These are phyloP conservation scores for Strix uralensis DNA, from an alignment of 2,113 vertebrate species.

Conservation along the genomic window DNA sequence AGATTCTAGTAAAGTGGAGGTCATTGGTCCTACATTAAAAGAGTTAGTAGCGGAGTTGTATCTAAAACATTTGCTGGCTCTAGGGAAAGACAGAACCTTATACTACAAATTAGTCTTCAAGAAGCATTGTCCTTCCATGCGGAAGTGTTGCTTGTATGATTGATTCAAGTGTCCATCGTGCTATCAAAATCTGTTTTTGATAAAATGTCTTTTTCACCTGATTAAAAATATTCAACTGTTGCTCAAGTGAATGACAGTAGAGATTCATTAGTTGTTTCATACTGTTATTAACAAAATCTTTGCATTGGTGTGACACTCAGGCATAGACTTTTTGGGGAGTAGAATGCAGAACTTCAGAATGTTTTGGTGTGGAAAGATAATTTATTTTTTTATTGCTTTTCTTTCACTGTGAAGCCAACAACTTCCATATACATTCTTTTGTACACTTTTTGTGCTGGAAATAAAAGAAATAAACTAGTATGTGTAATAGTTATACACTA, in stretches of 20 bases:
- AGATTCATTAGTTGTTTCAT: not conserved
- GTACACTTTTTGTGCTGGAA: not conserved
- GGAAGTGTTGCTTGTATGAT: not conserved
- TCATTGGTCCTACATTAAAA: not conserved
- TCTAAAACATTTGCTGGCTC: not conserved
- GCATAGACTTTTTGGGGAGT: not conserved
- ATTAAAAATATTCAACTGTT: not conserved
- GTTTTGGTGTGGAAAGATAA: not conserved
- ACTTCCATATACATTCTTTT: fast-evolving
- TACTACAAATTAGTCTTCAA: not conserved
- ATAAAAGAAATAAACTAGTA: not conserved
- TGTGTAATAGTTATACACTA: not conserved
- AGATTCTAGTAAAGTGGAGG: not conserved
- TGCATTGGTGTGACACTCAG: not conserved
- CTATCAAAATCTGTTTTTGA: not conserved
- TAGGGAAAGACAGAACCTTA: not conserved
- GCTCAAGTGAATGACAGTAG: not conserved
- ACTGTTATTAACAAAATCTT: not conserved
- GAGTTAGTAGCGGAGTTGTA: not conserved
- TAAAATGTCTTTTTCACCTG: not conserved
- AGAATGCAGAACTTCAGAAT: not conserved
- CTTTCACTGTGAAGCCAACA: not conserved
- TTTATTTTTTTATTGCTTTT: not conserved
- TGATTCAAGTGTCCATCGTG: not conserved
- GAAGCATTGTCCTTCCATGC: not conserved